phyloP scores from a whole-genome alignment of 2,113 vertebrate species.

The Polypterus bichir region DNA sequence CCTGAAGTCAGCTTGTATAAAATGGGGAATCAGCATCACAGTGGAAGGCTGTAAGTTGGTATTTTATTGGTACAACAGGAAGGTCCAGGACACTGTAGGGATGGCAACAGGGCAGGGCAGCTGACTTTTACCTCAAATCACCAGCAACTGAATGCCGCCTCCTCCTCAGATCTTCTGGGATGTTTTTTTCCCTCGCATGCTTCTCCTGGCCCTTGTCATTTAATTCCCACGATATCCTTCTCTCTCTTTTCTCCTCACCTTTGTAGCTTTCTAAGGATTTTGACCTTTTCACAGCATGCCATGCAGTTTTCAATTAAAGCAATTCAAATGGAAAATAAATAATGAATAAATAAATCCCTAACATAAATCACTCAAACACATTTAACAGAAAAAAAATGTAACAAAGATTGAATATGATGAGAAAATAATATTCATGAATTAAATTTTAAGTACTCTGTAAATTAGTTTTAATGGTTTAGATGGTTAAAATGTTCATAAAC shows the following conservation, averaged over 20 bases:
- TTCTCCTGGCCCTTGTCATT: slow-evolving; percentile 36
- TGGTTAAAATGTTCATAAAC: too few species aligned
- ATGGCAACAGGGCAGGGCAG: slow-evolving; percentile 10
- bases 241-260: slow-evolving; percentile 50
- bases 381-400: too few species aligned
- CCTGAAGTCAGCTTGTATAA: too few species aligned
- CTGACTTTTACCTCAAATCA: slow-evolving; percentile 37
- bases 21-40: background rate
- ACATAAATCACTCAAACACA: too few species aligned
- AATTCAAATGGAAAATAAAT: slow-evolving; percentile 19
- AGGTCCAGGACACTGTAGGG: background rate
- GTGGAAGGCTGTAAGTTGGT: background rate
- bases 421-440: too few species aligned
- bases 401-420: too few species aligned
- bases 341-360: too few species aligned
- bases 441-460: too few species aligned
- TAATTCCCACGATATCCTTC: slow-evolving; percentile 46
- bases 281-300: slow-evolving; percentile 30
- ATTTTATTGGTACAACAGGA: background rate
- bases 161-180: slow-evolving; percentile 45
- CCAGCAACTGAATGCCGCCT: slow-evolving; percentile 49
- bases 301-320: slow-evolving; percentile 17
- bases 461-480: too few species aligned
- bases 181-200: slow-evolving; percentile 33
- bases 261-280: slow-evolving; percentile 46